Base-by-base conservation (phyloP, 2,113 vertebrate genomes). In the Actinemys pallida region DNA sequence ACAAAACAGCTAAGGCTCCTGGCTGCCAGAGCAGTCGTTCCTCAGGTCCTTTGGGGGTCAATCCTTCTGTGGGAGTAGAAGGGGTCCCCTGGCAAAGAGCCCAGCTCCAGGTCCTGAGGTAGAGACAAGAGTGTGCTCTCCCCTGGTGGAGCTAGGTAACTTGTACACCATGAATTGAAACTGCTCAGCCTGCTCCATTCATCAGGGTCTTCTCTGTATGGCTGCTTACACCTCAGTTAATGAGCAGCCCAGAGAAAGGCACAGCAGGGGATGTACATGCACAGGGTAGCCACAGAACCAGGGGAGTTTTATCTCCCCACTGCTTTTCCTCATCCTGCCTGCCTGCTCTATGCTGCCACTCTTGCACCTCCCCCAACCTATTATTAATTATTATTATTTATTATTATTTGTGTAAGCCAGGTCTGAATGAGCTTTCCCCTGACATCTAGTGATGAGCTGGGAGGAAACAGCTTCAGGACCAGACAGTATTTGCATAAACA, bases 131-230 rank as follows among this genome's bases (percentile, higher is more conserved):
- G 13, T 19, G 50, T 12, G 6, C n/a, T n/a, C 69, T 35, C 62
- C 16, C 83, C 90, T 92, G 52, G 3, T 4, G 1, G 1, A 22
- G 20, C 87, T 3, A 6, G 24, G 35, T 35, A 65, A n/a, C 0
- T 1, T 4, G 45, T 39, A 22, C 29, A 59, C 25, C 84, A 45
- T 65, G 39, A 39, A 91, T 35, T 78, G 27, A 88, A 95, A 50
- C 82, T 88, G 50, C 79, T 92, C 90, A 72, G 78, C 42, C 54
- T 95, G 11, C 81, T 86, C 57, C 42, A 72, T 93, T 86, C 83
- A 75, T 86, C 81, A 91, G 22, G 87, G 47, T 93, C 92, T 95
- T 49, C 88, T 93, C 42, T 94, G 69, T 69, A 52, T 72, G 65
- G 76, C 83, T 83, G 20, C n/a, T 86, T 81, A 76, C 6, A 39